Percentiles rank a stretch among this genome's conserved stretches.
These are phyloP conservation scores for Capromys pilorides DNA, from an alignment of 2,797 vertebrate species.

Conservation along the genomic window DNA sequence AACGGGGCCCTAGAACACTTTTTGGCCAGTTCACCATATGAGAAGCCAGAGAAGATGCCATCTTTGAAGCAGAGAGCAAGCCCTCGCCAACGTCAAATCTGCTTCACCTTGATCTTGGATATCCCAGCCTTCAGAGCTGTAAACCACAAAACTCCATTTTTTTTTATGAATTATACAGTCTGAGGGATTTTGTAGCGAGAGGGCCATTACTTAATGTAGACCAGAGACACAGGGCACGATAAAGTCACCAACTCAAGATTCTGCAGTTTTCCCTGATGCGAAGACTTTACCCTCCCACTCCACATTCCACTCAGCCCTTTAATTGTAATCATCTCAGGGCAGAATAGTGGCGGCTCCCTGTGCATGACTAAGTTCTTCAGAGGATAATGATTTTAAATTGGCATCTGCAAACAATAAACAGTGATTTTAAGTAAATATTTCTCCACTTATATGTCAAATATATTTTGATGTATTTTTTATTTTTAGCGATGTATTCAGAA, in stretches of 20 bases:
- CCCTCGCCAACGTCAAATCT: not conserved
- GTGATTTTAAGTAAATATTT: slow-evolving; percentile 50
- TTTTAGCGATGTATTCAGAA: slow-evolving; percentile 40
- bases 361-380: slow-evolving; percentile 25
- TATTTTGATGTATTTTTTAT: slow-evolving; percentile 51
- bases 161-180: not conserved
- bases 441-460: slow-evolving; percentile 14
- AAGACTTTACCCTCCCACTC: not conserved
- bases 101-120: not conserved
- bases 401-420: slow-evolving; percentile 27
- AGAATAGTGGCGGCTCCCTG: not conserved
- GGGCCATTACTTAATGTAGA: not conserved
- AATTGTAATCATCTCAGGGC: not conserved
- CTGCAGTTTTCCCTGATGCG: not conserved
- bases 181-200: not conserved
- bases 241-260: not conserved
- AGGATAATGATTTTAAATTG: not conserved
- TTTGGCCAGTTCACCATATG: not conserved
- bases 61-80: not conserved
- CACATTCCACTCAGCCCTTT: not conserved
- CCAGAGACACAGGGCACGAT: not conserved
- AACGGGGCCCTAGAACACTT: not conserved
- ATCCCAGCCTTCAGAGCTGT: not conserved
- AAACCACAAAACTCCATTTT: not conserved
- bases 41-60: not conserved